These are phyloP conservation scores for Protonibea diacanthus DNA, from an alignment of 2,797 vertebrate genomes.

Conservation along the genomic window DNA sequence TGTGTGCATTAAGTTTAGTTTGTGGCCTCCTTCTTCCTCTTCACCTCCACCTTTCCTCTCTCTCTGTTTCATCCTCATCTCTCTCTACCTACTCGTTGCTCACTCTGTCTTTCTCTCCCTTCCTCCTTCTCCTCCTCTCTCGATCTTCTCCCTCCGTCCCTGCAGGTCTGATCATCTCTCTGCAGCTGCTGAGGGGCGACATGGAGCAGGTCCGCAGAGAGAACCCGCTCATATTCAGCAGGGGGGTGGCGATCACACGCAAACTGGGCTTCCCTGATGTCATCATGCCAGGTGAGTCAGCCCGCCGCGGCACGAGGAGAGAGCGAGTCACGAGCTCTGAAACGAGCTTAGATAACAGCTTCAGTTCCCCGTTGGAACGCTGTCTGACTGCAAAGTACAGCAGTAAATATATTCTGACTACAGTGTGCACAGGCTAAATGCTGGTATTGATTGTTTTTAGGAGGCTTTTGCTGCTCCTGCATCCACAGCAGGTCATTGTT, in stretches of 20 bases:
- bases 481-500: too few species aligned
- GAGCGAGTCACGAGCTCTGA: not conserved
- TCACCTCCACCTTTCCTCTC: not conserved
- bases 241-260: conserved; percentile 90
- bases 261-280: conserved; percentile 96
- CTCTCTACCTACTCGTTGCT: not conserved
- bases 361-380: too few species aligned
- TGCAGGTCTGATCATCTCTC: conserved; percentile 94
- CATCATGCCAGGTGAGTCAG: conserved; percentile 92
- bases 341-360: too few species aligned
- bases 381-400: too few species aligned
- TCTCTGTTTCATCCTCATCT: not conserved
- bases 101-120: too few species aligned
- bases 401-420: too few species aligned
- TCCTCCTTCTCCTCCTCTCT: not conserved
- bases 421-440: too few species aligned
- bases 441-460: too few species aligned
- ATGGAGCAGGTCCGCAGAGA: conserved; percentile 94
- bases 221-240: conserved; percentile 91
- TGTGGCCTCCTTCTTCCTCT: too few species aligned
- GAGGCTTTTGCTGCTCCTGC: too few species aligned
- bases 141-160: conserved; percentile 18
- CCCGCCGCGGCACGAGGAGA: not conserved
- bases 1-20: too few species aligned
- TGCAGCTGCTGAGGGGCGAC: conserved; percentile 94